Evolutionary conservation across 2,797 vertebrate species (phyloP), one percentile per base, ranked within the genome.

Genomic region (Semotilus atromaculatus): DNA sequence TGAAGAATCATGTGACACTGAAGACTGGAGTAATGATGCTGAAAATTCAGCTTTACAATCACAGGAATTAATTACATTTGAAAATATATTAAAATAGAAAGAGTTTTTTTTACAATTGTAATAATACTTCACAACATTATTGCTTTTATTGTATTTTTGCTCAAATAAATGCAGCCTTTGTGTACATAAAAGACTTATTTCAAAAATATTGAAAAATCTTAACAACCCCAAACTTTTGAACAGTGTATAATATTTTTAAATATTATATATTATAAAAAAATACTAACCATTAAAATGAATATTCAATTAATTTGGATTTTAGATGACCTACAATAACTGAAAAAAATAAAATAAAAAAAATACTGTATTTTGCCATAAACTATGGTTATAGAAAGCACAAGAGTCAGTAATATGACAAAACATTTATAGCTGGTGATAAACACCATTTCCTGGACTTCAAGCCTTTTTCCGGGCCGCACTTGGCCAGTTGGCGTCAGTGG

Each of bases 401-500:
- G 45, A 77, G 51, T 76, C 48, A 70, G 58, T 60, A 74, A 75
- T 70, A 80, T 66, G 77, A 81, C 19, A 75, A 45, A 48, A 72
- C 48, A 81, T 64, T 34, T 75, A 80, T 11, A 68, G 53, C 48
- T 80, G n/a, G 40, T 77, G 26, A 71, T 43, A 62, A 70, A 70
- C 55, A 40, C 31, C 11, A 21, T 71, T 86, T 77, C 43, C 53
- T 64, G 19, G 58, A 83, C 67, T 43, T 68, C 31, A 73, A 71
- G 51, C 36, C 36, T 45, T 80, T 82, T 77, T 70, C 72, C 18
- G 64, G 58, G 38, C 78, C 7, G 18, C 60, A 66, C 71, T 34
- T 34, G 58, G 66, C 72, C 70, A 87, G 87, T 80, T 87, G 81
- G 72, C 71, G 67, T 80, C 29, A 58, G 16, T 86, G 36, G 55